Percentiles rank a stretch among this genome's conserved stretches.
These are phyloP conservation scores for Dryobates pubescens DNA, from an alignment of 2,797 vertebrate species.

Conservation along the genomic window DNA sequence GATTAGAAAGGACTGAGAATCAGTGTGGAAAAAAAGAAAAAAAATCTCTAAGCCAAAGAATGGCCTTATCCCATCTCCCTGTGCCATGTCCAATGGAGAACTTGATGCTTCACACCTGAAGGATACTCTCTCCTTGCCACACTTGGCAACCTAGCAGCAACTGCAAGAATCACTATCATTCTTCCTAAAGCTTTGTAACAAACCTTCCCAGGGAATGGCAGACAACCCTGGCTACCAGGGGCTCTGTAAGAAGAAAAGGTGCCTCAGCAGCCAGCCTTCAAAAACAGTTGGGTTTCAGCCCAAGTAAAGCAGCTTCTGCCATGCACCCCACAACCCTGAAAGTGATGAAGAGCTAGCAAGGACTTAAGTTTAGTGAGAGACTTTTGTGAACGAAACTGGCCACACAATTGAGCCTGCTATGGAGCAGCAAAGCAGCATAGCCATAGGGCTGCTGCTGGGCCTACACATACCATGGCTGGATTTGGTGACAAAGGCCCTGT, in stretches of 20 bases:
- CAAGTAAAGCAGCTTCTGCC: background rate
- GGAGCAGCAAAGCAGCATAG: background rate
- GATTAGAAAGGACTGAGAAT: background rate
- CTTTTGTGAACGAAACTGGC: background rate
- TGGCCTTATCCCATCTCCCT: background rate
- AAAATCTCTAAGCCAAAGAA: background rate
- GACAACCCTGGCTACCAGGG: background rate
- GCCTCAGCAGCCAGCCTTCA: background rate
- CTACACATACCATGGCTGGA: fast-evolving
- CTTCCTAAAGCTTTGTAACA: background rate
- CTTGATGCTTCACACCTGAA: background rate
- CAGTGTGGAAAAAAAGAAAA: background rate
- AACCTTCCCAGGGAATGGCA: background rate
- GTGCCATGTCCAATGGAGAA: background rate
- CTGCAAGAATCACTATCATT: fast-evolving
- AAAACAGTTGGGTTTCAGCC: fast-evolving
- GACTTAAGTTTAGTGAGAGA: background rate
- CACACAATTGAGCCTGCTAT: fast-evolving
- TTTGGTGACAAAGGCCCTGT: too few relatives aligned
- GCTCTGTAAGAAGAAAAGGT: background rate
- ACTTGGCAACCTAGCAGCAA: background rate
- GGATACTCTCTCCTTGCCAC: background rate
- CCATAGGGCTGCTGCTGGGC: fast-evolving
- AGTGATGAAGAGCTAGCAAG: background rate
- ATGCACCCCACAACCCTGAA: background rate